A percentile compares a stretch with the other conserved stretches of the same genome.
These are phyloP conservation scores for Osmerus eperlanus DNA, from an alignment of 2,113 vertebrate species.

Conservation along the genomic window DNA sequence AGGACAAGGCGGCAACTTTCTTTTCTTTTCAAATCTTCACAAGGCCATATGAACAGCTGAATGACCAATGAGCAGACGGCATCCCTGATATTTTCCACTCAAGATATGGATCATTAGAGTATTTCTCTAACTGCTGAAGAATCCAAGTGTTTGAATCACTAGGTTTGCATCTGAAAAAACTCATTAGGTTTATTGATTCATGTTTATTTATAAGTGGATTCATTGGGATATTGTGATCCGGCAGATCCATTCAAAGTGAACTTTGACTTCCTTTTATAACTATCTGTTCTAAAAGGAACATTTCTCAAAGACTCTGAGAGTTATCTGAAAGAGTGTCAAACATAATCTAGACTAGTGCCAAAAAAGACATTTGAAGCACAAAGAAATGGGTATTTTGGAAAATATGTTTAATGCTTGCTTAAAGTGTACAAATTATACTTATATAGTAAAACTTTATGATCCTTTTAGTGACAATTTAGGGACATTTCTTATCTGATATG, in stretches of 20 bases:
- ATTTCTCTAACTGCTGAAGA: conserved; percentile 16
- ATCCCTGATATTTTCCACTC: conserved; percentile 18
- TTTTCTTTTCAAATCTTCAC: too few species aligned
- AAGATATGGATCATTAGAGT: conserved; percentile 5
- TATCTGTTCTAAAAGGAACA: neutral
- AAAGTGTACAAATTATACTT: neutral
- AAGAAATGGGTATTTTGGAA: conserved; percentile 5
- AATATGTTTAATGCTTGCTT: conserved; percentile 20
- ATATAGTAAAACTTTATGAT: too few species aligned
- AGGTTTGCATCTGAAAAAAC: conserved; percentile 3
- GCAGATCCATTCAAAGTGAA: neutral
- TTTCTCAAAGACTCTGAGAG: conserved; percentile 2
- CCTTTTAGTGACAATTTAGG: too few species aligned
- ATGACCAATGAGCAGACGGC: conserved; percentile 17
- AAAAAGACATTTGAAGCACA: neutral
- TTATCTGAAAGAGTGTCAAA: conserved; percentile 10
- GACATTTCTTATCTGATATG: too few species aligned
- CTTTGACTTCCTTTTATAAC: neutral
- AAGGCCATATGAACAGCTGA: too few species aligned
- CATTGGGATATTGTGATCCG: neutral
- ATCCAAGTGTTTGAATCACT: conserved; percentile 10
- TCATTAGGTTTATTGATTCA: neutral
- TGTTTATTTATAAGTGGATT: conserved; percentile 3
- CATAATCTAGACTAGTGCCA: conserved; percentile 7
- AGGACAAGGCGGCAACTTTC: too few species aligned